A percentile compares a stretch with the other conserved stretches of the same genome.
These are phyloP conservation scores for Martes martes DNA, from an alignment of 2,113 vertebrate species.

Conservation along the genomic window DNA sequence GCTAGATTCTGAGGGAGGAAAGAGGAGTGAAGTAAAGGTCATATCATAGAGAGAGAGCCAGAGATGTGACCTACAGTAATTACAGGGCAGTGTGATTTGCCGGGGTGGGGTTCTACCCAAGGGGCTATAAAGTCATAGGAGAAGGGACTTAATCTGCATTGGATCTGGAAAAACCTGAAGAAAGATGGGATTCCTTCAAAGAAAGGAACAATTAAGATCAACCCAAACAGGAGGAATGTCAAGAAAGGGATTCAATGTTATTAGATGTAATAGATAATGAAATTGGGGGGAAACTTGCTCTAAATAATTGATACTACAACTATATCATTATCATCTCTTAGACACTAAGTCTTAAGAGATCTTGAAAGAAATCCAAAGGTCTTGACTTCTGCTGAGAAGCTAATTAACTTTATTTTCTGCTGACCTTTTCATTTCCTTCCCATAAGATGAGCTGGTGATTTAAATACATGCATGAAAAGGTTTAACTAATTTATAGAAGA, in stretches of 20 bases:
- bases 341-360: constrained; percentile 14
- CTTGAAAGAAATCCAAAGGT: constrained; percentile 40
- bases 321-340: constrained; percentile 26
- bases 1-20: not conserved
- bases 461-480: constrained; percentile 46
- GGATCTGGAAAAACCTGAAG: not conserved
- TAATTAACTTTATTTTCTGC: constrained; percentile 61
- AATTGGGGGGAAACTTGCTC: not conserved
- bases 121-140: not conserved
- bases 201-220: not conserved
- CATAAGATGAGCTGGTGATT: constrained; percentile 40
- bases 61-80: not conserved
- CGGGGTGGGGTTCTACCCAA: not conserved
- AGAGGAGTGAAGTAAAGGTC: not conserved
- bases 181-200: not conserved
- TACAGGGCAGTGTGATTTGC: not conserved
- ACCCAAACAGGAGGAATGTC: not conserved
- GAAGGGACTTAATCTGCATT: not conserved
- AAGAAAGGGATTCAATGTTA: not conserved
- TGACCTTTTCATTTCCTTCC: constrained; percentile 52
- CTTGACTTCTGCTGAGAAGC: constrained; percentile 37
- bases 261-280: not conserved
- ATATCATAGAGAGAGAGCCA: not conserved
- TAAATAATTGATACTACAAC: not conserved
- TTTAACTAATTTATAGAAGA: constrained; percentile 42